Evolutionary conservation across 2,888 invertebrate species (phyloP), one percentile per base, ranked within the genome.

Genomic region (Geotrupes spiniger): DNA sequence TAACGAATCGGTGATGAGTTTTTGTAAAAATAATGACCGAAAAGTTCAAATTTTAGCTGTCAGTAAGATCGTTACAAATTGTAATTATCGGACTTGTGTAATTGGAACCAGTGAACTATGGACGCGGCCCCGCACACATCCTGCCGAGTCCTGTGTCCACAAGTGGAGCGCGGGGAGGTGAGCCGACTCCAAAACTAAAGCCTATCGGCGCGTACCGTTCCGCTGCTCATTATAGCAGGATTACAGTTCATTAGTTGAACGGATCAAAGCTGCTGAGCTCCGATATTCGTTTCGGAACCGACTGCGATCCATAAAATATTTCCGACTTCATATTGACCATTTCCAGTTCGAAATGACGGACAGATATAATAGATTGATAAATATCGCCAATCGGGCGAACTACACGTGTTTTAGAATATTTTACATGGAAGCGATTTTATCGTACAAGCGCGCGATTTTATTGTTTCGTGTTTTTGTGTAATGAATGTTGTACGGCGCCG

Each of bases 221-320:
- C 42, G 52, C 50, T 54, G 66, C 67, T 69, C 69, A 69, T 71
- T 70, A 71, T 62, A 64, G 63, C 60, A 59, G 68, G 70, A 70
- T 70, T 70, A 69, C 69, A 66, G 62, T 69, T 68, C 69, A 70
- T 70, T 69, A 70, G 68, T 61, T 68, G 66, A 63, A 64, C 64
- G 64, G 68, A 65, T 68, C 65, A 68, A 63, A 56, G 54, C 37
- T 47, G 50, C 38, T 29, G 44, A 25, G 53, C 41, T 10, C 51
- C 36, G 46, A 51, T 51, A 51, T 47, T 46, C 51, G 42, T 47
- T 36, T 33, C 36, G 16, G 38, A 38, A 36, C 25, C 36, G 36
- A 31, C 38, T 33, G 42, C 28, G 47, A 47, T 53, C 48, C 33
- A 29, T 36, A 31, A 39, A 42, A 38, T 54, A 52, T 49, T 54